Evolutionary conservation across 2,888 invertebrate genomes (phyloP).

Genomic region (Orchesellides sinensis): DNA sequence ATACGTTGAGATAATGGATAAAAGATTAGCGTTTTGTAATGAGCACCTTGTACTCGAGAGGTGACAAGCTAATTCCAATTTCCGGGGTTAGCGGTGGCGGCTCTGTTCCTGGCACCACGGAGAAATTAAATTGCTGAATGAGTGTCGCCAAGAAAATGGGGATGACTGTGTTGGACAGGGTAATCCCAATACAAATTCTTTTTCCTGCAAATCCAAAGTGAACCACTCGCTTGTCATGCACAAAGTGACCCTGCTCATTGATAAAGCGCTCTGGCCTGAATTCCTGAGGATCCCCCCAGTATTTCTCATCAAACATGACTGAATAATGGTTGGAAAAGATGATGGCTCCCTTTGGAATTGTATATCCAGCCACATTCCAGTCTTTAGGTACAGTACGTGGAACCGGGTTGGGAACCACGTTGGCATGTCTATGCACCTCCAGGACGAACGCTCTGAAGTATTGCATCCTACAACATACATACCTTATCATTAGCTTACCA

Average conservation of each 20-base stretch:
- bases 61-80: slow-evolving; percentile 60
- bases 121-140: slow-evolving; percentile 50
- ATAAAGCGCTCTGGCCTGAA: slow-evolving; percentile 70
- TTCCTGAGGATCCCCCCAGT: slow-evolving; percentile 68
- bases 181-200: slow-evolving; percentile 59
- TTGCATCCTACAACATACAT: slow-evolving; percentile 44
- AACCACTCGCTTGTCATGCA: slow-evolving; percentile 53
- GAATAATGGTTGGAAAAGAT: slow-evolving; percentile 54
- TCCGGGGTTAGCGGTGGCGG: slow-evolving; percentile 57
- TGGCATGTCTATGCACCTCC: slow-evolving; percentile 54
- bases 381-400: slow-evolving; percentile 45
- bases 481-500: not conserved
- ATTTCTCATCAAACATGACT: slow-evolving; percentile 52
- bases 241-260: slow-evolving; percentile 57
- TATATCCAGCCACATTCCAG: slow-evolving; percentile 46
- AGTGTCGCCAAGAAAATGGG: slow-evolving; percentile 49
- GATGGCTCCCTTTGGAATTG: slow-evolving; percentile 59
- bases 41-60: slow-evolving; percentile 33
- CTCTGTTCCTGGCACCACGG: slow-evolving; percentile 40
- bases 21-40: slow-evolving; percentile 17
- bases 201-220: slow-evolving; percentile 68
- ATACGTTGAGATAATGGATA: no score
- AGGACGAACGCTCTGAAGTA: slow-evolving; percentile 57
- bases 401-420: slow-evolving; percentile 59
- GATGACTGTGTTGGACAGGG: slow-evolving; percentile 47